Conservation (phyloP, 2,888 invertebrate genomes). For the Andrena minutula region DNA sequence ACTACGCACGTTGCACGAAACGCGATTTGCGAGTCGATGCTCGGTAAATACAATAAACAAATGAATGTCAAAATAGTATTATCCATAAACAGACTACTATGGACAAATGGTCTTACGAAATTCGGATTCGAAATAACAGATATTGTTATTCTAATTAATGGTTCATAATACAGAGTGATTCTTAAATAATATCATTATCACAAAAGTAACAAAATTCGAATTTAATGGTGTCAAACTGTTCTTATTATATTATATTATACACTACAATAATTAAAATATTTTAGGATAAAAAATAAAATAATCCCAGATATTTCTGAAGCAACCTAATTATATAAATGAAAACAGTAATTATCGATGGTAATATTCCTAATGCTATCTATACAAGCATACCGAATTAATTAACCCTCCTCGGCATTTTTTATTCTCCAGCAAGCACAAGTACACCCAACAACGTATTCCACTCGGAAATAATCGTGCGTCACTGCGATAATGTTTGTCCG, state of each 20-base stretch:
- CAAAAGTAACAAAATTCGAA: no score
- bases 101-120: no score
- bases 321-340: neutral
- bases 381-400: constrained; percentile 2
- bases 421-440: neutral
- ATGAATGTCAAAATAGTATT: no score
- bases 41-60: neutral
- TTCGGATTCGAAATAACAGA: no score
- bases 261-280: no score
- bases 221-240: no score
- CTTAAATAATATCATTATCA: no score
- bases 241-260: no score
- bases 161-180: no score
- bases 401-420: neutral
- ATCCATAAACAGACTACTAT: no score
- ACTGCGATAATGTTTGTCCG: constrained; percentile 2
- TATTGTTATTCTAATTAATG: no score
- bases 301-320: neutral
- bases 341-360: neutral
- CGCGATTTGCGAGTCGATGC: neutral
- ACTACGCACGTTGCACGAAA: neutral
- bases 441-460: neutral
- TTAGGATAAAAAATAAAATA: no score
- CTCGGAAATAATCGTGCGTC: constrained; percentile 1
- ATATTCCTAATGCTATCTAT: neutral